Base-by-base conservation (phyloP, 2,888 invertebrate species). In the Elegia similella region DNA sequence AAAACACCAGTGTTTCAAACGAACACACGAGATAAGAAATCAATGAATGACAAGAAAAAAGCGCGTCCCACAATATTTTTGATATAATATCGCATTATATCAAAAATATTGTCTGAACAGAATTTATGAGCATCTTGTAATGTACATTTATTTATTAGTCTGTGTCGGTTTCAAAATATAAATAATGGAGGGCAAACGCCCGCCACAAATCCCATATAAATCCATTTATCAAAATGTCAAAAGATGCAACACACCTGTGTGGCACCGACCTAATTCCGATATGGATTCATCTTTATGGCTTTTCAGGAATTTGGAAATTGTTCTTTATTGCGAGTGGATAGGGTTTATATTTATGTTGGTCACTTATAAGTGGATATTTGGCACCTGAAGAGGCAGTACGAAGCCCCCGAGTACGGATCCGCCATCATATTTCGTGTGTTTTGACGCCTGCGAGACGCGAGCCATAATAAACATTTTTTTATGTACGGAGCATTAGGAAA, bases 361-460 rank as follows among this genome's bases (percentile, higher is more conserved):
- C 15, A 8, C 30, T 13, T 13, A 42, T 12, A 55, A 55, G 60
- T 59, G 60, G 64, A 60, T 60, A 66, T 74, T 73, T 65, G 59
- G 61, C 59, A 64, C 62, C 63, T 62, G 59, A 67, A 66, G 63
- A 58, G 63, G 55, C 42, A 58, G 54, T 43, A 61, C 62, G 69
- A 72, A 65, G 60, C 78, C 69, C 76, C n/a, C 52, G 73, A 73
- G 79, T 76, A 73, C 61, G 67, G 72, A 65, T 69, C 68, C 75
- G 76, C 76, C 74, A 74, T 78, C 75, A 80, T 83, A 80, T 82
- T 80, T 81, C 64, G 67, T 63, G 66, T 71, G 70, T 76, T 78
- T 73, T 77, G 79, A 77, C 70, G 70, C 58, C 64, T 62, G 63
- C 61, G 63, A 34, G 55, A 63, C 61, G 60, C 57, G 58, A 61